Percentiles rank a stretch among this genome's conserved stretches.
phyloP scores from a whole-genome alignment of 2,113 vertebrate species.

The Lophura nycthemera region DNA sequence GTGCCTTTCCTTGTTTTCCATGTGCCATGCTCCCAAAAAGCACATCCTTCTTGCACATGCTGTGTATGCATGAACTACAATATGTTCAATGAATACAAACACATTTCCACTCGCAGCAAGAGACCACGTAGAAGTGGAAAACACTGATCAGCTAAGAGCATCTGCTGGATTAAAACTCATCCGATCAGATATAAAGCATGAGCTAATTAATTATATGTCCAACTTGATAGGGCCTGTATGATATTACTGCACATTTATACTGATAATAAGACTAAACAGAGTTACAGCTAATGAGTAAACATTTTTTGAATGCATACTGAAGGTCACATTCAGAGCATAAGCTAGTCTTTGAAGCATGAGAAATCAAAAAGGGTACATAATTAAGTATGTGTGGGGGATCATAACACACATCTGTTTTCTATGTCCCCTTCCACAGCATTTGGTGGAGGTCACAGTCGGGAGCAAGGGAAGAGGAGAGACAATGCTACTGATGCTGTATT shows the following conservation, averaged over 20 bases:
- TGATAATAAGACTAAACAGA: not conserved
- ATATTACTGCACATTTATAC: not conserved
- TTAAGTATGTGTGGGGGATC: not conserved
- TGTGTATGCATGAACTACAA: rapidly evolving
- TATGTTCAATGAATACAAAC: not conserved
- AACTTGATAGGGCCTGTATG: not conserved
- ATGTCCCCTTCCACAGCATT: not conserved
- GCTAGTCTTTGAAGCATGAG: not conserved
- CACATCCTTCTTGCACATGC: not conserved
- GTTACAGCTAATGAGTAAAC: not conserved
- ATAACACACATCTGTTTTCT: not conserved
- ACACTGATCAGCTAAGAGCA: constrained; percentile 14
- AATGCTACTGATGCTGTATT: not conserved
- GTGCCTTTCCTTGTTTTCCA: not conserved
- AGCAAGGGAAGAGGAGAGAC: not conserved
- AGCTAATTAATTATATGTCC: constrained; percentile 20
- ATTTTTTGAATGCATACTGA: constrained; percentile 7
- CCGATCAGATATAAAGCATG: constrained; percentile 9
- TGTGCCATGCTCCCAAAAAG: rapidly evolving
- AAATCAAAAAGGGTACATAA: not conserved
- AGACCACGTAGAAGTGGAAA: not conserved
- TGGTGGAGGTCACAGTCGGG: not conserved
- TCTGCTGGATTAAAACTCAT: constrained; percentile 18
- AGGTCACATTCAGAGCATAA: not conserved
- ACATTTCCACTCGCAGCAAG: not conserved